Evolutionary conservation across 2,888 invertebrate species (phyloP).

Genomic region (Noctua comes): DNA sequence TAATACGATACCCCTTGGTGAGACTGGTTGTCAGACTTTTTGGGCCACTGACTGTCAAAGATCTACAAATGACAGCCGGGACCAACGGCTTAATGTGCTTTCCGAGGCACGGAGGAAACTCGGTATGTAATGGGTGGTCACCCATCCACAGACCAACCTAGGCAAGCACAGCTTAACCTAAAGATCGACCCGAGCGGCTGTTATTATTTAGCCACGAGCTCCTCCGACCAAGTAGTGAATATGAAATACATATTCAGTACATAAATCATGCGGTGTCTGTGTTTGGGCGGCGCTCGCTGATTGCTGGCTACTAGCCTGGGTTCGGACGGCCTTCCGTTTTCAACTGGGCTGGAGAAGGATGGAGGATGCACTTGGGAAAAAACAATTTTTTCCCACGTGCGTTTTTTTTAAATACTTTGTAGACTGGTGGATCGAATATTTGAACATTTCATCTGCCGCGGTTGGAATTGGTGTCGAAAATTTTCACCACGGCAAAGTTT

Average conservation of each 20-base stretch:
- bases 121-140: too few relatives aligned
- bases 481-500: not conserved
- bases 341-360: conserved; percentile 38
- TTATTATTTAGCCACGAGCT: too few relatives aligned
- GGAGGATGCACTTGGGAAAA: conserved; percentile 7
- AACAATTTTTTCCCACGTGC: too few relatives aligned
- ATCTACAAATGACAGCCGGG: too few relatives aligned
- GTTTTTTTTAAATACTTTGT: not conserved
- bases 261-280: conserved; percentile 63
- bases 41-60: too few relatives aligned
- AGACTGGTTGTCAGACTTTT: too few relatives aligned
- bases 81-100: too few relatives aligned
- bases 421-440: not conserved
- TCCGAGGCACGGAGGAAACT: too few relatives aligned
- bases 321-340: conserved; percentile 67
- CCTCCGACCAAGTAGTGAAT: conserved; percentile 51
- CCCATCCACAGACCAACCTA: too few relatives aligned
- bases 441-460: not conserved
- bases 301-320: conserved; percentile 62
- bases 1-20: too few relatives aligned
- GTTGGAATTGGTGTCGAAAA: not conserved
- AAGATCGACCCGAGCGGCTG: too few relatives aligned
- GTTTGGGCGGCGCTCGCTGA: conserved; percentile 63
- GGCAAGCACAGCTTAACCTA: too few relatives aligned
- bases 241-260: conserved; percentile 52